Percentiles rank a stretch among this genome's conserved stretches.
phyloP scores from a whole-genome alignment of 2,113 vertebrate genomes.

The Rhinolophus ferrumequinum region DNA sequence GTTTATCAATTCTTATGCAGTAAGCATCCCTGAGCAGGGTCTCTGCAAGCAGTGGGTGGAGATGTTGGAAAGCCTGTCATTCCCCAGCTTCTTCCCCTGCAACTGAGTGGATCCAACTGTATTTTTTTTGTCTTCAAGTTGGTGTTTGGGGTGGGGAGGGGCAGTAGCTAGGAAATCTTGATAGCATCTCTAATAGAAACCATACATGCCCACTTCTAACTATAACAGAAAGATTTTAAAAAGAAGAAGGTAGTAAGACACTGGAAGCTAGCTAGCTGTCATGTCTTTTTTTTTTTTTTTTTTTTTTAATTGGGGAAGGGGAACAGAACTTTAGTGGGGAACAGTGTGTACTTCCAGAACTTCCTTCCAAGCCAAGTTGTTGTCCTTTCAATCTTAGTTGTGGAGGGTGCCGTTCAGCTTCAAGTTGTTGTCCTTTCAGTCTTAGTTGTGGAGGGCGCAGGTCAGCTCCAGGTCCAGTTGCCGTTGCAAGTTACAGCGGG shows the following conservation, averaged over 20 bases:
- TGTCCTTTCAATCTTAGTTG: no score
- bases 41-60: neutral
- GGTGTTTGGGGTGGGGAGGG: neutral
- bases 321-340: no score
- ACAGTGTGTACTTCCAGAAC: no score
- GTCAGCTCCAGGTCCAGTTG: no score
- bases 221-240: neutral
- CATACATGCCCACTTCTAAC: neutral
- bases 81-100: neutral
- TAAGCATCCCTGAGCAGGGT: neutral
- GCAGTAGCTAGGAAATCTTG: neutral
- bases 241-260: neutral
- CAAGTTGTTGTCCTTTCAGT: no score
- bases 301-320: no score
- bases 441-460: no score
- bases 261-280: neutral
- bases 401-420: no score
- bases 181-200: neutral
- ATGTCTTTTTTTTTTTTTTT: neutral
- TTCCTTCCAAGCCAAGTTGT: no score
- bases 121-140: neutral
- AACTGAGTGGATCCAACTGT: neutral
- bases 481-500: no score
- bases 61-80: neutral
- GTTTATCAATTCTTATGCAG: neutral